These are phyloP conservation scores for Battus philenor DNA, from an alignment of 1,140 invertebrate genomes.

Conservation along the genomic window DNA sequence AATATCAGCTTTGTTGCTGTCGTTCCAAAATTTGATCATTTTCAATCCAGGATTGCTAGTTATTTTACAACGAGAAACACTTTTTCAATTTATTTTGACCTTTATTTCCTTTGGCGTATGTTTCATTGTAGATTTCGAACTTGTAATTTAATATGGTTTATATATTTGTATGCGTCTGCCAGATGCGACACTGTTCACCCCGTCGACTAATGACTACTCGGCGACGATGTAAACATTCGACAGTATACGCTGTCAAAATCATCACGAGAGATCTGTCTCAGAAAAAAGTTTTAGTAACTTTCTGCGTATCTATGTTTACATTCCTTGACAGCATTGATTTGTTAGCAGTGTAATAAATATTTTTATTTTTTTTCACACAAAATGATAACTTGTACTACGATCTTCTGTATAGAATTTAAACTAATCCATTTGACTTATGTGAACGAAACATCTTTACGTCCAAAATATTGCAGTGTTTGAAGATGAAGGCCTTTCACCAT, in stretches of 20 bases:
- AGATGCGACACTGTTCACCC: conserved; percentile 32
- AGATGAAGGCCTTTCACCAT: too few relatives aligned
- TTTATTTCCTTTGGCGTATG: conserved; percentile 3
- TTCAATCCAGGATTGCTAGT: too few relatives aligned
- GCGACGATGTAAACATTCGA: conserved; percentile 66
- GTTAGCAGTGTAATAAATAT: too few relatives aligned
- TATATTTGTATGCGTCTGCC: conserved; percentile 25
- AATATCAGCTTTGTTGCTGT: conserved; percentile 2
- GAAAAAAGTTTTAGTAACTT: conserved; percentile 40
- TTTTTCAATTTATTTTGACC: background rate
- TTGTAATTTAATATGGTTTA: conserved; percentile 5
- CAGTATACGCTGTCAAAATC: conserved; percentile 53
- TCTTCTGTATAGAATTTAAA: too few relatives aligned
- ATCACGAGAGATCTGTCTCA: conserved; percentile 33
- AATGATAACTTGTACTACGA: too few relatives aligned
- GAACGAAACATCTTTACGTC: too few relatives aligned
- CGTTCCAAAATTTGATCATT: conserved; percentile 46
- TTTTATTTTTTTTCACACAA: too few relatives aligned
- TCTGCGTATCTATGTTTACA: conserved; percentile 20
- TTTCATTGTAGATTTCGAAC: background rate
- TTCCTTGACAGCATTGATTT: conserved; percentile 1
- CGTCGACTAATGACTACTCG: conserved; percentile 66
- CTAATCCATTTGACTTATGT: too few relatives aligned
- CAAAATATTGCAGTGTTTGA: too few relatives aligned
- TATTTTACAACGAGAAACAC: background rate